These are phyloP conservation scores for Steinernema hermaphroditum DNA, from an alignment of 2,888 invertebrate species.

Conservation along the genomic window DNA sequence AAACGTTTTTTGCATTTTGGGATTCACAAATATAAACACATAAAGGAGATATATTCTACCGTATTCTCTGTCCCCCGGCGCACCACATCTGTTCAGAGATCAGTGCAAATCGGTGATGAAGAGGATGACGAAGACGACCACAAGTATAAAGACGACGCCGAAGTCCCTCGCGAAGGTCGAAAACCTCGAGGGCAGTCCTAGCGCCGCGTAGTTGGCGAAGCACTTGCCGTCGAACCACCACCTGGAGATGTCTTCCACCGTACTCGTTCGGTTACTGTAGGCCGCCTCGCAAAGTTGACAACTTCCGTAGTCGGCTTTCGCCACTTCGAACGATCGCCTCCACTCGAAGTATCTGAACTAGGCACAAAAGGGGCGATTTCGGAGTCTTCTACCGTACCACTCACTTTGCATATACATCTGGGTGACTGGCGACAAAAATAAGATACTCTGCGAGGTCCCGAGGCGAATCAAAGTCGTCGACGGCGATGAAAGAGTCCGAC, in stretches of 20 bases:
- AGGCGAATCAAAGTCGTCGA: not conserved
- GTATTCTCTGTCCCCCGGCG: no score
- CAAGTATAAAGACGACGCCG: not conserved
- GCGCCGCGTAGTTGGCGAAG: not conserved
- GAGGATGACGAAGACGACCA: no score
- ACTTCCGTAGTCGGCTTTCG: not conserved
- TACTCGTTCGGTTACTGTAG: not conserved
- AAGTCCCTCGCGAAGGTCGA: not conserved
- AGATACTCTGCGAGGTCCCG: not conserved
- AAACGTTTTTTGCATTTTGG: no score
- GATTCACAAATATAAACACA: no score
- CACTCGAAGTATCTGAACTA: conserved; percentile 1
- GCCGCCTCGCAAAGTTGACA: conserved; percentile 3
- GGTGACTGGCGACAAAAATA: not conserved
- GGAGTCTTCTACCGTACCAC: not conserved
- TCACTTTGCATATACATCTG: not conserved
- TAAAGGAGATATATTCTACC: no score
- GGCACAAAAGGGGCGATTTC: not conserved
- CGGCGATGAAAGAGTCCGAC: conserved; percentile 8
- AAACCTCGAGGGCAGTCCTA: not conserved
- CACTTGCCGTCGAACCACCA: not conserved
- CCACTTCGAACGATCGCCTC: not conserved
- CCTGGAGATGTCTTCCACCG: not conserved
- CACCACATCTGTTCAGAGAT: no score
- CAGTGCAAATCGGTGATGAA: no score